Evolutionary conservation across 2,888 invertebrate genomes (phyloP).

Genomic region (Dorcus parallelipipedus): DNA sequence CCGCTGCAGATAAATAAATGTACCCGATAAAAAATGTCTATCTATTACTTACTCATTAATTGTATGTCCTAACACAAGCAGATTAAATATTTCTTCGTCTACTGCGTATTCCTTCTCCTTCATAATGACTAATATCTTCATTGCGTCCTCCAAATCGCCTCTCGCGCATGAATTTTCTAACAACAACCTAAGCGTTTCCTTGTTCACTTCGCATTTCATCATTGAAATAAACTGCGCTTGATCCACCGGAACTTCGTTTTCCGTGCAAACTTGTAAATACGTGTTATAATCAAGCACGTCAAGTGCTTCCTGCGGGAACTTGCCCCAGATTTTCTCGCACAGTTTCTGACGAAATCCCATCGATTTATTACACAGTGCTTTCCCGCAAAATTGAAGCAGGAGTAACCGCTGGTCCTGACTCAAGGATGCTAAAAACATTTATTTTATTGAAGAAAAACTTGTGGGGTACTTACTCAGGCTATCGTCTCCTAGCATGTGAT

Average conservation of each 20-base stretch:
- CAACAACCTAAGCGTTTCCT: slow-evolving; percentile 56
- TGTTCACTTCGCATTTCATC: slow-evolving; percentile 52
- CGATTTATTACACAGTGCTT: slow-evolving; percentile 54
- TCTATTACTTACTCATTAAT: slow-evolving; percentile 50
- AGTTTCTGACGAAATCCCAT: slow-evolving; percentile 50
- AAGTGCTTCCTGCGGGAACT: slow-evolving; percentile 50
- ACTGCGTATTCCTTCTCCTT: slow-evolving; percentile 53
- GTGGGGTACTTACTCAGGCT: too few species aligned
- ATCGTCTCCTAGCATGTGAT: too few species aligned
- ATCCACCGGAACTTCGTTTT: slow-evolving; percentile 53
- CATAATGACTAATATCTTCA: slow-evolving; percentile 60
- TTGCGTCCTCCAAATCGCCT: slow-evolving; percentile 58
- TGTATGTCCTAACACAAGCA: slow-evolving; percentile 59
- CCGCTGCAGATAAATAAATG: slow-evolving; percentile 33
- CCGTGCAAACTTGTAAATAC: slow-evolving; percentile 57
- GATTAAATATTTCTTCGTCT: slow-evolving; percentile 58
- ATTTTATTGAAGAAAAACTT: too few species aligned
- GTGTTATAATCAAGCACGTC: slow-evolving; percentile 55
- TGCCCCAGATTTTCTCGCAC: slow-evolving; percentile 55
- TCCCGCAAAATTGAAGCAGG: slow-evolving; percentile 57
- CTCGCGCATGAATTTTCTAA: slow-evolving; percentile 55
- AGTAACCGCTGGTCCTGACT: slow-evolving; percentile 50
- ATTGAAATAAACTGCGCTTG: slow-evolving; percentile 50
- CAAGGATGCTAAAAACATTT: slow-evolving; percentile 29
- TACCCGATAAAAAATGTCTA: neutral